Conservation (phyloP, 1,140 invertebrate genomes). For the Ctenoplectra terminalis region DNA sequence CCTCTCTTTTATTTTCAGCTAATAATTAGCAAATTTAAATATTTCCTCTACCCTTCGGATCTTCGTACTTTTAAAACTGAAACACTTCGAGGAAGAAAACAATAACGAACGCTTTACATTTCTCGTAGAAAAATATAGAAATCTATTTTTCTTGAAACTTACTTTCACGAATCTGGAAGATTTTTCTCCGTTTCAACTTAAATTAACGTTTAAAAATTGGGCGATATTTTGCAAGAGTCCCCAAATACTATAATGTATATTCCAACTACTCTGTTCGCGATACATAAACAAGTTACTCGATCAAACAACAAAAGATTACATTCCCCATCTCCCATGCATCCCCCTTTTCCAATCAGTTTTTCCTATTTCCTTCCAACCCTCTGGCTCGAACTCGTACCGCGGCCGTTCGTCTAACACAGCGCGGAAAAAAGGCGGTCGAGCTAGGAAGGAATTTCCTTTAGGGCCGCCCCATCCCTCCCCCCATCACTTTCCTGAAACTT, state of each 20-base stretch:
- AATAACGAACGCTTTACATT: too few relatives aligned
- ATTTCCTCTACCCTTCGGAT: background rate
- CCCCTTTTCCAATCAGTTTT: background rate
- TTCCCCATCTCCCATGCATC: background rate
- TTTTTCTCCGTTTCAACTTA: too few relatives aligned
- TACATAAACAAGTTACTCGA: background rate
- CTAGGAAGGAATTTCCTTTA: constrained; percentile 25
- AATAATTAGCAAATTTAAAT: constrained; percentile 44
- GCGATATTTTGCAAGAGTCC: too few relatives aligned
- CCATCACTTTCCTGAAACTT: constrained; percentile 25
- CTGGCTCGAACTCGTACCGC: background rate
- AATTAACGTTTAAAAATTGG: too few relatives aligned
- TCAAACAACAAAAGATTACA: background rate
- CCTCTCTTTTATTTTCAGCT: background rate
- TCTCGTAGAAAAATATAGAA: too few relatives aligned
- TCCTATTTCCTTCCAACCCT: background rate
- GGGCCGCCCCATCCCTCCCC: background rate
- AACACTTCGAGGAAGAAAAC: too few relatives aligned
- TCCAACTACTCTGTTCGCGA: too few relatives aligned
- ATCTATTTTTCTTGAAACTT: too few relatives aligned
- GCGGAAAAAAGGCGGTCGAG: background rate
- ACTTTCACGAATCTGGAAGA: too few relatives aligned
- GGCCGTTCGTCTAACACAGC: background rate
- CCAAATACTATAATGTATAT: too few relatives aligned
- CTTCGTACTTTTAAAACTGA: too few relatives aligned